phyloP scores from a whole-genome alignment of 2,113 vertebrate genomes.

The Caranx ignobilis region DNA sequence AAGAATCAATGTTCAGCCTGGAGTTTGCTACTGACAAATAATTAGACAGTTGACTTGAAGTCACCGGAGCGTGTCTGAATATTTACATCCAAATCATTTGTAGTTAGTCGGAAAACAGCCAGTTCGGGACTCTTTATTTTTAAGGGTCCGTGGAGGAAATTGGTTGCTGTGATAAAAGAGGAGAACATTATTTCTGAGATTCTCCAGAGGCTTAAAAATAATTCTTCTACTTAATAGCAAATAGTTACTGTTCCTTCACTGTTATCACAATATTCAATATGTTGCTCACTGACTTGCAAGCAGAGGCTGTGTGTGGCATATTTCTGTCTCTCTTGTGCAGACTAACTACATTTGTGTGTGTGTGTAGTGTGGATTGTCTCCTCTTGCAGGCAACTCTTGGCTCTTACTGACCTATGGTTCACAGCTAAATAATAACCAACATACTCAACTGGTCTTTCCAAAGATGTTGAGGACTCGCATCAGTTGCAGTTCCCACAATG shows the following conservation, averaged over 20 bases:
- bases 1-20: conserved; percentile 24
- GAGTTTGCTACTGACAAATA: conserved; percentile 49
- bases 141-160: conserved; percentile 49
- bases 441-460: not conserved
- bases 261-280: conserved; percentile 61
- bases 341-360: conserved; percentile 10
- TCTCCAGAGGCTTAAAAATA: conserved; percentile 60
- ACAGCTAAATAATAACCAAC: not conserved
- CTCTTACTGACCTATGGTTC: not conserved
- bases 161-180: conserved; percentile 53
- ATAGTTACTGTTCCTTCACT: conserved; percentile 30
- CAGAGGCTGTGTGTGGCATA: conserved; percentile 15
- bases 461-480: not conserved
- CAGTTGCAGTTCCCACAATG: not conserved
- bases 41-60: conserved; percentile 50
- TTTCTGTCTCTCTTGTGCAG: conserved; percentile 13
- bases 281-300: conserved; percentile 25
- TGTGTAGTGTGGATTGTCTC: not conserved
- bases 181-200: conserved; percentile 39
- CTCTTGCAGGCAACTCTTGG: not conserved
- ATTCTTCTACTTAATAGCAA: conserved; percentile 65
- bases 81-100: conserved; percentile 61
- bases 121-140: conserved; percentile 55
- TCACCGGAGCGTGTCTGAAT: conserved; percentile 50
- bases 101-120: conserved; percentile 49